Evolutionary conservation across 2,113 vertebrate species (phyloP).

Genomic region (Nothobranchius furzeri): DNA sequence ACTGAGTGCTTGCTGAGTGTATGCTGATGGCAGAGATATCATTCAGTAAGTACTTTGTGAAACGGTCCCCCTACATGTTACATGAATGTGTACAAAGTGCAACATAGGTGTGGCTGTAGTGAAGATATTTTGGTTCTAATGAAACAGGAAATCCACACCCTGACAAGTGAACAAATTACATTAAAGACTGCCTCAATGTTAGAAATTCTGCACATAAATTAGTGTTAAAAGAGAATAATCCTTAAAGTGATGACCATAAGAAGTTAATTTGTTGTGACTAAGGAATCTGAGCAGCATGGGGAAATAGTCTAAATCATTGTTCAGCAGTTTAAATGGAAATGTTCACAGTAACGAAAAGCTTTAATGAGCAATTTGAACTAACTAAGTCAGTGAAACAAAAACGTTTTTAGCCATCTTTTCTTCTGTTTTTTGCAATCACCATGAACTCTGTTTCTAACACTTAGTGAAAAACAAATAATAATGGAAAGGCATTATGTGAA

Average conservation of each 20-base stretch:
- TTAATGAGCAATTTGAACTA: constrained; percentile 19
- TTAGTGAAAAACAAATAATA: too few species aligned
- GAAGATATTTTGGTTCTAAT: neutral
- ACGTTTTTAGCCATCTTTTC: too few species aligned
- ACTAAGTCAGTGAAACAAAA: neutral
- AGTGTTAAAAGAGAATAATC: constrained; percentile 3
- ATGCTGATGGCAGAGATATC: constrained; percentile 22
- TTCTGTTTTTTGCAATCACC: neutral
- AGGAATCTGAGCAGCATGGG: neutral
- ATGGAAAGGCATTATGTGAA: too few species aligned
- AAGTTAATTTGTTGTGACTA: constrained; percentile 3
- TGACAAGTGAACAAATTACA: neutral
- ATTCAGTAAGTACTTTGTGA: constrained; percentile 20
- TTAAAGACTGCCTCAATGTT: neutral
- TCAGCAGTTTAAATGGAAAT: constrained; percentile 7
- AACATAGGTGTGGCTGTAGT: neutral
- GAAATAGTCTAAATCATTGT: neutral
- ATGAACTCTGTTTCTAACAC: neutral
- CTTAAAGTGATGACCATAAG: neutral
- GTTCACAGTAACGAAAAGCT: constrained; percentile 4
- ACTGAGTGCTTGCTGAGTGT: constrained; percentile 43
- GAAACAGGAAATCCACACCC: neutral
- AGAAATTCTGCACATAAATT: neutral
- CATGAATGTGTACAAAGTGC: constrained; percentile 10
- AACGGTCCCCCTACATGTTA: neutral